Evolutionary conservation across 2,888 invertebrate genomes (phyloP).

Genomic region (Drosophila anomalata): DNA sequence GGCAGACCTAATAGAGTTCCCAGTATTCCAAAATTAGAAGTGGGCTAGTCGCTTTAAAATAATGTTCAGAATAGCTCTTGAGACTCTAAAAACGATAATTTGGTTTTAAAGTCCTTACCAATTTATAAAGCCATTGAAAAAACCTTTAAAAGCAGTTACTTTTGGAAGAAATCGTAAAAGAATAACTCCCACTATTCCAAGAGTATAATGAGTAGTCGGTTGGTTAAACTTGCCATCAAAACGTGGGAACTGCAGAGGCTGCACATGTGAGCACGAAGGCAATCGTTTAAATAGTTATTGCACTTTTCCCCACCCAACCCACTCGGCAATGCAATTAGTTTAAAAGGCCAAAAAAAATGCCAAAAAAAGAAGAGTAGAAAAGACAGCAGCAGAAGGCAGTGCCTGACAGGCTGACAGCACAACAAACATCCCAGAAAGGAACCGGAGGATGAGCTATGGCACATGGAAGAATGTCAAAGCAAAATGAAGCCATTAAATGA

Average conservation of each 20-base stretch:
- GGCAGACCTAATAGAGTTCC: neutral
- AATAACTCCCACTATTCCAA: neutral
- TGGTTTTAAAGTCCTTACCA: neutral
- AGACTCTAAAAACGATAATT: neutral
- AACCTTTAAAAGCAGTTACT: neutral
- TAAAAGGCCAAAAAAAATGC: conserved; percentile 66
- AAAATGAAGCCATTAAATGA: conserved; percentile 79
- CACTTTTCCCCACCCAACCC: conserved; percentile 59
- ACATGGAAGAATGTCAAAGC: conserved; percentile 76
- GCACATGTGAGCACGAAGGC: conserved; percentile 41
- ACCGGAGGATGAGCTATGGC: conserved; percentile 48
- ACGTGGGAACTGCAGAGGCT: conserved; percentile 28
- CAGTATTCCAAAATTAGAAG: neutral
- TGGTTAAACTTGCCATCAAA: conserved; percentile 27
- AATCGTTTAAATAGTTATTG: conserved; percentile 78
- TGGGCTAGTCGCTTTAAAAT: neutral
- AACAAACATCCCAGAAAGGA: conserved; percentile 58
- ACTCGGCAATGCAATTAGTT: conserved; percentile 72
- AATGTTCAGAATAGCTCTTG: neutral
- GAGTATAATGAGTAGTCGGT: conserved; percentile 26
- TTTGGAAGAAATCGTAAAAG: neutral
- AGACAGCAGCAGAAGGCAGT: conserved; percentile 35
- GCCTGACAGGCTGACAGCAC: conserved; percentile 70
- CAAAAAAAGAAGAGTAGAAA: conserved; percentile 10
- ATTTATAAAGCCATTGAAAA: neutral